phyloP scores from a whole-genome alignment of 1,140 invertebrate species.

The Anthonomus grandis region DNA sequence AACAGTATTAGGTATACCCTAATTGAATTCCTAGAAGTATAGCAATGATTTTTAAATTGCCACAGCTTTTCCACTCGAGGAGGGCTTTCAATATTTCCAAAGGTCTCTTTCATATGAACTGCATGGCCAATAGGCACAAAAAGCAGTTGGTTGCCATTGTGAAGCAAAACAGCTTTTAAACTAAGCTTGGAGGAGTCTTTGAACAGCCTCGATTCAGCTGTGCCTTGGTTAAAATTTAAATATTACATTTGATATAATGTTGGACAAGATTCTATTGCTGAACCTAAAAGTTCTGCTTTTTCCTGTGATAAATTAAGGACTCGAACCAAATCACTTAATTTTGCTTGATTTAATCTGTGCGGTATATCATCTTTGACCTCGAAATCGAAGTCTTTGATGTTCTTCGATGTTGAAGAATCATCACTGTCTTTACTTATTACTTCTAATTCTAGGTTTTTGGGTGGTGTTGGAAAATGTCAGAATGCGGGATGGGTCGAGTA shows the following conservation, averaged over 20 bases:
- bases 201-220: conserved; percentile 12
- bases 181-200: conserved; percentile 17
- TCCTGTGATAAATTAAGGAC: conserved; percentile 7
- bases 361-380: neutral
- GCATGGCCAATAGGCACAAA: conserved; percentile 16
- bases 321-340: conserved; percentile 7
- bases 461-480: neutral
- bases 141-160: conserved; percentile 18
- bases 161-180: conserved; percentile 22
- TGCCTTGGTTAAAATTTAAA: neutral
- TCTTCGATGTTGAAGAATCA: neutral
- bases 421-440: no score
- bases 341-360: neutral
- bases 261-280: conserved; percentile 7
- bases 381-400: neutral
- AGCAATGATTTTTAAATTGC: conserved; percentile 43
- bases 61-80: conserved; percentile 39
- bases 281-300: no score
- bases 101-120: no score
- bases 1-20: no score
- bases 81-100: conserved; percentile 19
- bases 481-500: no score
- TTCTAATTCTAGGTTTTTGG: no score
- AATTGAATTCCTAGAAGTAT: no score
- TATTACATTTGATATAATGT: neutral